Conservation (phyloP, 2,797 vertebrate genomes). For the Threskiornis aethiopicus region DNA sequence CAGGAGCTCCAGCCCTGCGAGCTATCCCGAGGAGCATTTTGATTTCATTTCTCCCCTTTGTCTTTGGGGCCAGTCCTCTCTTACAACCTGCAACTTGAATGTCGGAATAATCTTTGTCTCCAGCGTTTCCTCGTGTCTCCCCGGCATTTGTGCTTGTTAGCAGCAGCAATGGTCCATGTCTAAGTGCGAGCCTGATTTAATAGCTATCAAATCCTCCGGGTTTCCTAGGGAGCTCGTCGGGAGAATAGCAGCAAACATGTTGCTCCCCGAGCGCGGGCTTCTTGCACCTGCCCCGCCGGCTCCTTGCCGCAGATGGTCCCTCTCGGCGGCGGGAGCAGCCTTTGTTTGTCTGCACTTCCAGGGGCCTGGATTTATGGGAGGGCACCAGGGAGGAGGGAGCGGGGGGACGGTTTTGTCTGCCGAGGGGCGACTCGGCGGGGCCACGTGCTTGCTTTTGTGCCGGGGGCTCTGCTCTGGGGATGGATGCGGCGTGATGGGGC, state of each 20-base stretch:
- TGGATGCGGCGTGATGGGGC: background rate
- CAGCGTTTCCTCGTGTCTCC: background rate
- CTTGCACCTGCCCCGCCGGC: background rate
- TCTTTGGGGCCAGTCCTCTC: background rate
- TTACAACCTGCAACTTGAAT: background rate
- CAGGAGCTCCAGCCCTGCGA: background rate
- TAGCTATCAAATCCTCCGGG: background rate
- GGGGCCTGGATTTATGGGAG: background rate
- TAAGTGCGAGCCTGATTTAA: fast-evolving
- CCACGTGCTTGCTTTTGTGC: slow-evolving; percentile 25
- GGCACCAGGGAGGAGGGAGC: background rate
- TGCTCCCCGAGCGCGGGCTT: background rate
- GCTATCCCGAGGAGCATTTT: background rate
- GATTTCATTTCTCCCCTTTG: background rate
- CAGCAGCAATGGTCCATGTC: background rate
- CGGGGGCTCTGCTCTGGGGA: background rate
- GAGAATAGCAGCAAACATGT: background rate
- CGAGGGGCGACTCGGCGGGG: background rate
- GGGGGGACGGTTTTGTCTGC: slow-evolving; percentile 17
- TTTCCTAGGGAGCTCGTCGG: background rate
- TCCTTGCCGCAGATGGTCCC: background rate
- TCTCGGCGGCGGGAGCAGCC: background rate
- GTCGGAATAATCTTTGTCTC: background rate
- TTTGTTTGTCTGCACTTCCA: background rate
- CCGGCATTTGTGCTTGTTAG: fast-evolving